Evolutionary conservation across 1,140 invertebrate species (phyloP), one percentile per base, ranked within the genome.

Genomic region (Pachyrhynchus sulphureomaculatus): DNA sequence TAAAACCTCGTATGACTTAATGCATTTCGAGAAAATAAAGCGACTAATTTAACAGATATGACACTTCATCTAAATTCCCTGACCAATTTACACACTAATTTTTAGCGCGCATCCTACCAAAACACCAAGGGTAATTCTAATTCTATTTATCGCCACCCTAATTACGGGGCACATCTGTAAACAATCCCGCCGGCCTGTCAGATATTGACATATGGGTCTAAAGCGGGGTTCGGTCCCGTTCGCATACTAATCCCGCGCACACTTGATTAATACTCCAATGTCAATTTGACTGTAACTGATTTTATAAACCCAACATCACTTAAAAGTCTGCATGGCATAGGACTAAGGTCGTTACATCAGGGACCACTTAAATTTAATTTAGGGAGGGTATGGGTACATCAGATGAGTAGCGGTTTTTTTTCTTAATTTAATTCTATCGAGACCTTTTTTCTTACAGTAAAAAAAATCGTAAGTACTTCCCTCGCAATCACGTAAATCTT

Each of bases 211-310:
- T 73, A 73, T 73, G 71, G 71, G 71, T 55, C 65, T 55, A 39
- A 44, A 56, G 59, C 41, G 44, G 55, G 45, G 41, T 23, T 49
- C 60, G 41, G n/a, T 56, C 57, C 60, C 60, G 67, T 69, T 69
- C 66, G 66, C 51, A 67, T 66, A 66, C 69, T 72, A 74, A 74
- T 74, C 69, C 59, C 39, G 59, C 66, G 64, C 62, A 69, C 69
- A 71, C 72, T 74, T 72, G 71, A 74, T 74, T 71, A 74, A 74
- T 74, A 72, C 70, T 70, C 68, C 67, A 69, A 71, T 70, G 67
- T 70, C 71, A 74, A 71, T 72, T 74, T 71, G 71, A 71, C 65
- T 70, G 69, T 71, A 68, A 74, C 62, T 72, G 69, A 74, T 72
- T 72, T 70, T 60, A 68, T 70, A 67, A 71, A 70, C 13, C 44